These are phyloP conservation scores for Melanotaenia duboulayi DNA, from an alignment of 2,113 vertebrate species.

Conservation along the genomic window DNA sequence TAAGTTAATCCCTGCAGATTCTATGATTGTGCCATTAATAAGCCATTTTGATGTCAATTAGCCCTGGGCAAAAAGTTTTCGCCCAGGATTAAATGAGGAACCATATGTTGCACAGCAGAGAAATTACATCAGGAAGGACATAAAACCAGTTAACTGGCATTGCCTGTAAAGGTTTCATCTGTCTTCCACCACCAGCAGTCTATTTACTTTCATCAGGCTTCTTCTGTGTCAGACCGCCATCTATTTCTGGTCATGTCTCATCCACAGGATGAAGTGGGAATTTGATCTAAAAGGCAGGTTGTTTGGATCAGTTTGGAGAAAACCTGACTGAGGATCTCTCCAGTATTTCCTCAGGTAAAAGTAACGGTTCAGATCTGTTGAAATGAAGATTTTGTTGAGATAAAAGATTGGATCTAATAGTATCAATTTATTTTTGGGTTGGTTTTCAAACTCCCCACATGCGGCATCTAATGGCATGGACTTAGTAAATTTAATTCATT, in stretches of 20 bases:
- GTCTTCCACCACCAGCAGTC: neutral
- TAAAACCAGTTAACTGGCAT: slow-evolving; percentile 5
- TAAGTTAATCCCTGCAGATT: neutral
- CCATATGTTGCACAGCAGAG: neutral
- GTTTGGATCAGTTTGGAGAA: too few species aligned
- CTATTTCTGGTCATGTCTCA: neutral
- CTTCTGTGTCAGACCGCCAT: neutral
- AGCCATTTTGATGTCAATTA: neutral
- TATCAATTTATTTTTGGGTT: too few species aligned
- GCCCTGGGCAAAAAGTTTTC: neutral
- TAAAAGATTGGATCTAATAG: too few species aligned
- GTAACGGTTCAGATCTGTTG: neutral
- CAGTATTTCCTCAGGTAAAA: neutral
- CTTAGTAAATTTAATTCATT: too few species aligned
- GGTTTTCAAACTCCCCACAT: too few species aligned
- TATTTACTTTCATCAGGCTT: slow-evolving; percentile 13
- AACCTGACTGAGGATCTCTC: too few species aligned
- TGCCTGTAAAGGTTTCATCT: slow-evolving; percentile 10
- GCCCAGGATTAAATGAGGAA: neutral
- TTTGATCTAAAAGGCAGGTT: too few species aligned
- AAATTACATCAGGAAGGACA: neutral
- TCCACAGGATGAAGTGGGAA: too few species aligned
- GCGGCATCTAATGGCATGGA: too few species aligned
- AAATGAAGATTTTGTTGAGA: neutral
- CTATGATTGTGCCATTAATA: neutral